Percentiles rank a stretch among this genome's conserved stretches.
Conservation (phyloP, 2,888 invertebrate species). For the Branchellion lobata region DNA sequence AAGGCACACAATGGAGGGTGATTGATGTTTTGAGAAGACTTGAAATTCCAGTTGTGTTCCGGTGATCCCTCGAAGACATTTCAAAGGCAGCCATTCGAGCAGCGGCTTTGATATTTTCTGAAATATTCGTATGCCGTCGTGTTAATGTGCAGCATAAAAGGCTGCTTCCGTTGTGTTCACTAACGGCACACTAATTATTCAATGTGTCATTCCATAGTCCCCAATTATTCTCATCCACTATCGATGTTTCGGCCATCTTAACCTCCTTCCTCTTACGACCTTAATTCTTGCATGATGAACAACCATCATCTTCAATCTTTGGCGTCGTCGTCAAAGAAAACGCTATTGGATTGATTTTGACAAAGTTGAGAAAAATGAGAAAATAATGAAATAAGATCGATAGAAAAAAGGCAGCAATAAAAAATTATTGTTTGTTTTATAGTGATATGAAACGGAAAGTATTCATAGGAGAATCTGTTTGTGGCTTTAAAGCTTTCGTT, state of each 20-base stretch:
- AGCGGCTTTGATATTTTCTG: background rate
- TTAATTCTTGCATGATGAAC: background rate
- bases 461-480: no score
- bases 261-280: background rate
- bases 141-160: background rate
- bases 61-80: background rate
- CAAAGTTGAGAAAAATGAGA: background rate
- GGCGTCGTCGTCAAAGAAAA: no score
- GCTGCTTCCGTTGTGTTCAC: background rate
- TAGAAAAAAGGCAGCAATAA: background rate
- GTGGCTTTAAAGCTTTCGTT: no score
- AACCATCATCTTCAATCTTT: no score
- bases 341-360: background rate
- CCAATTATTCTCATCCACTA: background rate
- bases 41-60: no score
- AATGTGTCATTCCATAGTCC: background rate
- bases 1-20: no score
- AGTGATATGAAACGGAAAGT: no score
- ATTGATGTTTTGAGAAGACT: no score
- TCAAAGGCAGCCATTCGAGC: background rate
- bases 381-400: conserved; percentile 6
- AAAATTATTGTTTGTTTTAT: background rate
- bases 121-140: background rate
- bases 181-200: background rate
- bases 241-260: background rate